phyloP scores from a whole-genome alignment of 2,797 vertebrate genomes.

The Catharus ustulatus region DNA sequence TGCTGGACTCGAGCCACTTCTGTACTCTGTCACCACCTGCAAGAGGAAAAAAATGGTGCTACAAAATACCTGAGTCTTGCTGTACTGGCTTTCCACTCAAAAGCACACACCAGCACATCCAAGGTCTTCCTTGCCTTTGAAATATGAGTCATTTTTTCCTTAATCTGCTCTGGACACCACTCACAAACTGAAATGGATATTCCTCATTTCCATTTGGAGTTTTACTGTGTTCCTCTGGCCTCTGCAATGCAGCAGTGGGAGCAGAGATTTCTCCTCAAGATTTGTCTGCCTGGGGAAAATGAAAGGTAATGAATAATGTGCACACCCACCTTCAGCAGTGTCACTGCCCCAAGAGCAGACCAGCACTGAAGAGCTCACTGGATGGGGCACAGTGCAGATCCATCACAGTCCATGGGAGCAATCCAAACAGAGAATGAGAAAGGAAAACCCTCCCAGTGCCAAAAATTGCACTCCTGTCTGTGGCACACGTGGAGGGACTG shows the following conservation, averaged over 20 bases:
- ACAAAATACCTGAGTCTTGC: neutral
- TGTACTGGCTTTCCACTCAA: neutral
- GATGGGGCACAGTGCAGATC: rapidly evolving
- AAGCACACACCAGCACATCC: neutral
- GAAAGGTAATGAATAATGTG: neutral
- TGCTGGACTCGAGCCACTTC: neutral
- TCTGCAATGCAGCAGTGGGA: neutral
- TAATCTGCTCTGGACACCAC: neutral
- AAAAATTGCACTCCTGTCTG: neutral
- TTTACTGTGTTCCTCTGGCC: neutral
- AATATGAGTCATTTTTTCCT: neutral
- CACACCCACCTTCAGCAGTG: neutral
- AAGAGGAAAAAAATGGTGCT: neutral
- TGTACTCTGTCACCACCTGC: neutral
- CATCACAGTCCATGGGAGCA: neutral
- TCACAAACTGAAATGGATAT: neutral
- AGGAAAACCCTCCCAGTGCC: neutral
- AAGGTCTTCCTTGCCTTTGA: neutral
- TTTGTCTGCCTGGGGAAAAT: neutral
- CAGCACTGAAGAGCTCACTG: neutral
- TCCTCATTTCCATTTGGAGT: neutral
- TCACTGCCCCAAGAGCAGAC: neutral
- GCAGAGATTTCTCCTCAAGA: neutral
- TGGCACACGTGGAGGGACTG: neutral
- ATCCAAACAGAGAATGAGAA: neutral